Percentiles rank a stretch among this genome's conserved stretches.
phyloP scores from a whole-genome alignment of 2,797 vertebrate species.

The Spatula versicolor region DNA sequence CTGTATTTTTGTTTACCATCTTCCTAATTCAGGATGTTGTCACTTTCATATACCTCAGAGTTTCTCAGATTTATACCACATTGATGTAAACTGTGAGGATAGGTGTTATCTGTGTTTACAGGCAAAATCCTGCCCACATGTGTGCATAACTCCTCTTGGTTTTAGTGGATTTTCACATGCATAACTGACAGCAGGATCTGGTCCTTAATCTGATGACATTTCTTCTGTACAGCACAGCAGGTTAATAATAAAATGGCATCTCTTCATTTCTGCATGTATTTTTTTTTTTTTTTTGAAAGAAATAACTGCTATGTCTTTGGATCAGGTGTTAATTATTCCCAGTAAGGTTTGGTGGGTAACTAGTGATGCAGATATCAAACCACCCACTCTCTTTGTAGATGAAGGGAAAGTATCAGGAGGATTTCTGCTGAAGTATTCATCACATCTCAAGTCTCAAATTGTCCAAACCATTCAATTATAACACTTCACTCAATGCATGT shows the following conservation, averaged over 20 bases:
- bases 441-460: slow-evolving; percentile 55
- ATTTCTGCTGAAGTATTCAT: slow-evolving; percentile 57
- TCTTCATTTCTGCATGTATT: slow-evolving; percentile 51
- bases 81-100: slow-evolving; percentile 70
- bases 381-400: slow-evolving; percentile 65
- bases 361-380: slow-evolving; percentile 65
- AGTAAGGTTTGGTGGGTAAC: slow-evolving; percentile 71
- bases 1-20: slow-evolving; percentile 32
- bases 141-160: neutral
- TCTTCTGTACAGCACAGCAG: slow-evolving; percentile 50
- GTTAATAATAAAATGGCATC: slow-evolving; percentile 76
- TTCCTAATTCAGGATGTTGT: slow-evolving; percentile 50
- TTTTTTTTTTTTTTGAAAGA: neutral
- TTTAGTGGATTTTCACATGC: neutral
- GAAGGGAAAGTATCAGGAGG: slow-evolving; percentile 66
- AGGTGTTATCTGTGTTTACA: slow-evolving; percentile 59
- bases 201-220: slow-evolving; percentile 64
- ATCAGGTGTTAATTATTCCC: slow-evolving; percentile 72
- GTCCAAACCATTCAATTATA: slow-evolving; percentile 73
- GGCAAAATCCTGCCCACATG: slow-evolving; percentile 11
- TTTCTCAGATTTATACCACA: slow-evolving; percentile 58
- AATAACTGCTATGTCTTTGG: slow-evolving; percentile 57
- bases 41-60: slow-evolving; percentile 49
- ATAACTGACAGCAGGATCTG: neutral
- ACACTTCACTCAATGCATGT: slow-evolving; percentile 56